phyloP scores from a whole-genome alignment of 1,140 invertebrate genomes.

The Drosophila pallidifrons region DNA sequence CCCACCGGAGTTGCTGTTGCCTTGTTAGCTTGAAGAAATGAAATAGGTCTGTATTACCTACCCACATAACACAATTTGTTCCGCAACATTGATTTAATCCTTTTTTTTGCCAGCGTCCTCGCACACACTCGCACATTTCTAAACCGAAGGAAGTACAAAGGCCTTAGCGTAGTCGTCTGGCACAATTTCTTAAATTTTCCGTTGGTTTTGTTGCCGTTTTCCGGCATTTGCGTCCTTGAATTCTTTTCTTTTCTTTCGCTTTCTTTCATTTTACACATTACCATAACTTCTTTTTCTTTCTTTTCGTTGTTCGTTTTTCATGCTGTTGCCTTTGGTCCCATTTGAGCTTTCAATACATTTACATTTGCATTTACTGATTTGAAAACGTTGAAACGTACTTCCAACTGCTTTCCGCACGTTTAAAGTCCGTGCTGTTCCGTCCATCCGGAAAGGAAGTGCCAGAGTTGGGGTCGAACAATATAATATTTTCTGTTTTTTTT shows the following conservation, averaged over 20 bases:
- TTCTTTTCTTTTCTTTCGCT: constrained; percentile 7
- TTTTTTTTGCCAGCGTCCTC: constrained; percentile 38
- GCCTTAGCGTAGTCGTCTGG: constrained; percentile 28
- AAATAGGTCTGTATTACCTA: constrained; percentile 42
- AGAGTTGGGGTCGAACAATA: background rate
- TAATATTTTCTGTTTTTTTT: constrained; percentile 37
- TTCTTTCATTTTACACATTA: constrained; percentile 43
- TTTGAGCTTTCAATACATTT: constrained; percentile 60
- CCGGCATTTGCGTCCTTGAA: constrained; percentile 55
- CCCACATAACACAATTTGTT: constrained; percentile 58
- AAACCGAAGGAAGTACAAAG: constrained; percentile 13
- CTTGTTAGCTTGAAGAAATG: constrained; percentile 45
- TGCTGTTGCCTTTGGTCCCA: constrained; percentile 43
- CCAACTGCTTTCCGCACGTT: constrained; percentile 52
- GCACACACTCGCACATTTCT: constrained; percentile 3
- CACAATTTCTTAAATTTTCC: constrained; percentile 58
- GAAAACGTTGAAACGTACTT: constrained; percentile 53
- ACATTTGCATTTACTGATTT: constrained; percentile 62
- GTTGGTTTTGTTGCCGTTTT: constrained; percentile 54
- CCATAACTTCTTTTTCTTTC: constrained; percentile 41
- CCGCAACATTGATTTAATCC: constrained; percentile 64
- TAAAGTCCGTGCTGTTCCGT: constrained; percentile 34
- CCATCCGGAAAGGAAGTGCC: constrained; percentile 27
- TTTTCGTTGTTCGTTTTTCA: constrained; percentile 5
- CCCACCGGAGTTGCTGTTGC: constrained; percentile 29